Percentiles rank a stretch among this genome's conserved stretches.
Conservation (phyloP, 2,113 vertebrate species). For the Sceloporus tristichus region DNA sequence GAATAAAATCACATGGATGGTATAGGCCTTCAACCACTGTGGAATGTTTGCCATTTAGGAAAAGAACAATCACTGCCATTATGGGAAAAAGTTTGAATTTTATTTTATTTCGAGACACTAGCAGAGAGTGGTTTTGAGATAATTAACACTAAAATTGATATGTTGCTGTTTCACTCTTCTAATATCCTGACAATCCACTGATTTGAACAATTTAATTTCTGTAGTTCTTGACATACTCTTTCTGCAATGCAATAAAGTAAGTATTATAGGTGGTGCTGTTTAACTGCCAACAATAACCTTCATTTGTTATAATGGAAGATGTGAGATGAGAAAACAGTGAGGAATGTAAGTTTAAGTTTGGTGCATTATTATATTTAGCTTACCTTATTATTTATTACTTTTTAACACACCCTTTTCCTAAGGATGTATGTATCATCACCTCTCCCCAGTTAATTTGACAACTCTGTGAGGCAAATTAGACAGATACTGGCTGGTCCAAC, state of each 20-base stretch:
- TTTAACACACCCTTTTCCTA: background rate
- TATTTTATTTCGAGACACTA: fast-evolving
- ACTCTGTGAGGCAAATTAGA: background rate
- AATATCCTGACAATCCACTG: background rate
- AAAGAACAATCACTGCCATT: background rate
- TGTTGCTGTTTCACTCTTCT: background rate
- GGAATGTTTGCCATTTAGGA: constrained; percentile 4
- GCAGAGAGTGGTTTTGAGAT: fast-evolving
- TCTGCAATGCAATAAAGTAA: background rate
- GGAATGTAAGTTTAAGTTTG: background rate
- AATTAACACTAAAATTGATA: fast-evolving
- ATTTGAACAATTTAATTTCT: background rate
- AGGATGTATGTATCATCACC: background rate
- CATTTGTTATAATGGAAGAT: background rate
- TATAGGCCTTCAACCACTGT: background rate
- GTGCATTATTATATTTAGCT: background rate
- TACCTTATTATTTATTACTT: background rate
- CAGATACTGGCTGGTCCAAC: background rate
- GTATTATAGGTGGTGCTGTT: constrained; percentile 2
- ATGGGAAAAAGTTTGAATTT: background rate
- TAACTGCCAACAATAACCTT: background rate
- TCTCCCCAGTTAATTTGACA: background rate
- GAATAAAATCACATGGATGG: constrained; percentile 47
- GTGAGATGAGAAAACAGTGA: background rate
- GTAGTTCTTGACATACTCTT: constrained; percentile 1